Conservation (phyloP, 2,797 vertebrate genomes). For the Rhinichthys osculus region DNA sequence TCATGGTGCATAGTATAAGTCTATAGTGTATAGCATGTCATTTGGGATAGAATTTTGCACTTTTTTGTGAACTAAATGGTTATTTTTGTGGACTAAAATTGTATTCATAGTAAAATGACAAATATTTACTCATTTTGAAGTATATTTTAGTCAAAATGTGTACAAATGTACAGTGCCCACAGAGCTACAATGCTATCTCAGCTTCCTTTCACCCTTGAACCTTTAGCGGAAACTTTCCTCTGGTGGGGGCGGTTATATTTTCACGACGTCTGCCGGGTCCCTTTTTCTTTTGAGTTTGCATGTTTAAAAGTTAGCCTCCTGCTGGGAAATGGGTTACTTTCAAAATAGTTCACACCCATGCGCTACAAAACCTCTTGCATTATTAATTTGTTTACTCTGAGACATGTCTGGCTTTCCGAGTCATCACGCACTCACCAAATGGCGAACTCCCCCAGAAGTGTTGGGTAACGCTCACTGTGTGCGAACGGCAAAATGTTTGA, state of each 20-base stretch:
- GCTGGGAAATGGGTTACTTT: conserved; percentile 61
- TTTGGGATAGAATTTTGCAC: neutral
- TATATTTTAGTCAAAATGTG: neutral
- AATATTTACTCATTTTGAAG: neutral
- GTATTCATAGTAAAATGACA: neutral
- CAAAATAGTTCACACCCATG: conserved; percentile 55
- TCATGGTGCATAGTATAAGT: neutral
- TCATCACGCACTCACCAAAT: conserved; percentile 35
- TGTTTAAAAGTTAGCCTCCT: conserved; percentile 54
- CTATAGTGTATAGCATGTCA: neutral
- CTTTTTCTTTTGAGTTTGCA: conserved; percentile 20
- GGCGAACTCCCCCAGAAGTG: neutral
- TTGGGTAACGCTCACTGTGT: neutral
- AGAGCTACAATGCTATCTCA: conserved; percentile 24
- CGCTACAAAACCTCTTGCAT: conserved; percentile 61
- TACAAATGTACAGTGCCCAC: neutral
- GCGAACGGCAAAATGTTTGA: neutral
- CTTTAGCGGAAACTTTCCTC: neutral
- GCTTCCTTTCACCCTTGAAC: neutral
- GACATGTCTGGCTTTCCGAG: conserved; percentile 46
- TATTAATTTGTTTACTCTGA: conserved; percentile 66
- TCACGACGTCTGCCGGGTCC: conserved; percentile 6
- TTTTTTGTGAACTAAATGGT: neutral
- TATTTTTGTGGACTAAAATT: neutral
- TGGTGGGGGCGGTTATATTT: neutral